phyloP scores from a whole-genome alignment of 92 coral and sea anemone genomes.

The Palythoa heliodiscus region DNA sequence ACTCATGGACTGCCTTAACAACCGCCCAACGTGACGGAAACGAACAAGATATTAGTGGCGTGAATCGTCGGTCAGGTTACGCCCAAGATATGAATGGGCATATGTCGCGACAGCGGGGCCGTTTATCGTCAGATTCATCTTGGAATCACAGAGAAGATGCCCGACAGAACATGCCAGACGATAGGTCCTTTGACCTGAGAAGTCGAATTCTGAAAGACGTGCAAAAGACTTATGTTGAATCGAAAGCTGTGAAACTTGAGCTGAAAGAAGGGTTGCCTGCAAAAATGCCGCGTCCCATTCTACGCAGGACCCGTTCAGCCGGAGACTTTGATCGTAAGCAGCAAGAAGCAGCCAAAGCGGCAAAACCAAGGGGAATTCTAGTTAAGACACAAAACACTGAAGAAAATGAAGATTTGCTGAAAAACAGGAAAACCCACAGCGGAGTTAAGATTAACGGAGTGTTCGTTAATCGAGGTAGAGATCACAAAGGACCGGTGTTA shows the following conservation, averaged over 20 bases:
- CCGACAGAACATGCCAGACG: conserved; percentile 6
- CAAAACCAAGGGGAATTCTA: conserved; percentile 90
- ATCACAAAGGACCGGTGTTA: conserved; percentile 51
- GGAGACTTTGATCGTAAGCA: conserved; percentile 86
- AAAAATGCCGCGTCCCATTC: conserved; percentile 78
- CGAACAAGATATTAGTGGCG: not conserved
- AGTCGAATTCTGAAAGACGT: conserved; percentile 51
- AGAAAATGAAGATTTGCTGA: conserved; percentile 60
- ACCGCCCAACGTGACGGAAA: conserved; percentile 40
- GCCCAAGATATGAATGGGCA: conserved; percentile 28
- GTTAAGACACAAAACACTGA: conserved; percentile 73
- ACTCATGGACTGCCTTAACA: conserved; percentile 80
- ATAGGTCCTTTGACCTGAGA: conserved; percentile 33
- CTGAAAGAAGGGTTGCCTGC: conserved; percentile 78
- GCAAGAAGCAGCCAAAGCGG: conserved; percentile 57
- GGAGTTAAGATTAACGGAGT: conserved; percentile 95
- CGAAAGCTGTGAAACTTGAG: conserved; percentile 86
- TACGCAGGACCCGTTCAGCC: conserved; percentile 87
- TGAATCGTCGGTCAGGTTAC: conserved; percentile 20
- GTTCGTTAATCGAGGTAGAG: conserved; percentile 70
- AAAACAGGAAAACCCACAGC: conserved; percentile 51
- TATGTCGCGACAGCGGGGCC: conserved; percentile 56
- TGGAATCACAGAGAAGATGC: conserved; percentile 28
- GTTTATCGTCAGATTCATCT: conserved; percentile 52
- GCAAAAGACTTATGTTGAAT: conserved; percentile 74